These are phyloP conservation scores for Scaptodrosophila lebanonensis DNA, from an alignment of 1,140 invertebrate genomes.

Conservation along the genomic window DNA sequence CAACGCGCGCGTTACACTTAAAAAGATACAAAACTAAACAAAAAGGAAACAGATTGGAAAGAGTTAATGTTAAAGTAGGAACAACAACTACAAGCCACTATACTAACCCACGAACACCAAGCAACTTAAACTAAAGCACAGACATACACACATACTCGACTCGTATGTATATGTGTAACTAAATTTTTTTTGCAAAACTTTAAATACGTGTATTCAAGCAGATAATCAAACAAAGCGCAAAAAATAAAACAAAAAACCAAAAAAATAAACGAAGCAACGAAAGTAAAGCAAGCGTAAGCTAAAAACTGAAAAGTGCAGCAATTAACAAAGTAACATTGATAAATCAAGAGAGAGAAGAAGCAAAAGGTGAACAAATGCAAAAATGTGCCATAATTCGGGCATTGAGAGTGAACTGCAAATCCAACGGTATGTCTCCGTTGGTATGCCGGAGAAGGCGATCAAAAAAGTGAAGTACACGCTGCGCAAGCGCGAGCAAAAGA, in stretches of 20 bases:
- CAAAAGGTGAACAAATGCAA: constrained; percentile 55
- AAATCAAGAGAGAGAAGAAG: constrained; percentile 15
- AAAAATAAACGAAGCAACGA: neutral
- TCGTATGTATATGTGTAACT: too few species aligned
- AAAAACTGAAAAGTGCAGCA: constrained; percentile 14
- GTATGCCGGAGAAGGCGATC: constrained; percentile 70
- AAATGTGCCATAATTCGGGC: constrained; percentile 73
- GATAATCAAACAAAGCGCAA: constrained; percentile 16
- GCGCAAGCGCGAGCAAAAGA: constrained; percentile 53
- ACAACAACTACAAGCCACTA: too few species aligned
- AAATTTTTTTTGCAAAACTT: neutral
- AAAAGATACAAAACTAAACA: too few species aligned
- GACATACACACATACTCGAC: too few species aligned
- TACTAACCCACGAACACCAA: neutral
- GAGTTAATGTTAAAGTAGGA: neutral
- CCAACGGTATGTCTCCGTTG: constrained; percentile 61
- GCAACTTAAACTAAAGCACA: neutral
- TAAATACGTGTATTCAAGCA: neutral
- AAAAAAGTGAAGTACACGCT: constrained; percentile 65
- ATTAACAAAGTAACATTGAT: constrained; percentile 11
- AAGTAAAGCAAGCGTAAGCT: constrained; percentile 6
- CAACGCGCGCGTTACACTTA: too few species aligned
- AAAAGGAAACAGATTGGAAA: neutral
- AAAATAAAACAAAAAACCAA: neutral
- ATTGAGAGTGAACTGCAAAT: constrained; percentile 71